Conservation (phyloP, 2,888 invertebrate species). For the Biston stratarius region DNA sequence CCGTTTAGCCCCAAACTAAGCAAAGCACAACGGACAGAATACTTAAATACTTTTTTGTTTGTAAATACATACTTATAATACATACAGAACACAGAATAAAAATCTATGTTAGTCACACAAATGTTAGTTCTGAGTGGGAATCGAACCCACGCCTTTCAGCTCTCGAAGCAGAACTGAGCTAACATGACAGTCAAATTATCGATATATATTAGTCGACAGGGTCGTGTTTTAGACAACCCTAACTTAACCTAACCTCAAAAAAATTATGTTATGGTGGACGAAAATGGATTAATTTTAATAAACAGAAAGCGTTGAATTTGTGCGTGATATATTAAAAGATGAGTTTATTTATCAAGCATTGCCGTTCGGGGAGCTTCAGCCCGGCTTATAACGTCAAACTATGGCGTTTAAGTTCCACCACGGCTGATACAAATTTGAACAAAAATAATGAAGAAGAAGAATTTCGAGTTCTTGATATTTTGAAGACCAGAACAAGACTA, state of each 20-base stretch:
- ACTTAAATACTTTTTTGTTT: no score
- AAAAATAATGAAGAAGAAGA: constrained; percentile 75
- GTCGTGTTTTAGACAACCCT: no score
- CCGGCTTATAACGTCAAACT: constrained; percentile 62
- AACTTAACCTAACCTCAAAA: background rate
- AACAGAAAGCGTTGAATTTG: background rate
- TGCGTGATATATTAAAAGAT: constrained; percentile 53
- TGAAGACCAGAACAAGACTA: constrained; percentile 67
- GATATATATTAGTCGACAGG: no score
- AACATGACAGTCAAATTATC: no score
- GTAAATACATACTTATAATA: no score
- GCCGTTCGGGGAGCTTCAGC: constrained; percentile 58
- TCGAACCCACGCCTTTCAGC: no score
- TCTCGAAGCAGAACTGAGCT: no score
- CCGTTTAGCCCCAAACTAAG: no score
- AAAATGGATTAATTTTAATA: background rate
- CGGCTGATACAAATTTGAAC: constrained; percentile 61
- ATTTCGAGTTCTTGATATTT: constrained; percentile 83
- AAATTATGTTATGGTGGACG: background rate
- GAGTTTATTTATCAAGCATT: constrained; percentile 74
- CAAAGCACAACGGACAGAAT: no score
- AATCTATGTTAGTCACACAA: no score
- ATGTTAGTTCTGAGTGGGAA: no score
- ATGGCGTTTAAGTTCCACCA: constrained; percentile 76
- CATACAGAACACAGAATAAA: no score